Evolutionary conservation across 2,888 invertebrate genomes (phyloP).

Genomic region (Timandra comae): DNA sequence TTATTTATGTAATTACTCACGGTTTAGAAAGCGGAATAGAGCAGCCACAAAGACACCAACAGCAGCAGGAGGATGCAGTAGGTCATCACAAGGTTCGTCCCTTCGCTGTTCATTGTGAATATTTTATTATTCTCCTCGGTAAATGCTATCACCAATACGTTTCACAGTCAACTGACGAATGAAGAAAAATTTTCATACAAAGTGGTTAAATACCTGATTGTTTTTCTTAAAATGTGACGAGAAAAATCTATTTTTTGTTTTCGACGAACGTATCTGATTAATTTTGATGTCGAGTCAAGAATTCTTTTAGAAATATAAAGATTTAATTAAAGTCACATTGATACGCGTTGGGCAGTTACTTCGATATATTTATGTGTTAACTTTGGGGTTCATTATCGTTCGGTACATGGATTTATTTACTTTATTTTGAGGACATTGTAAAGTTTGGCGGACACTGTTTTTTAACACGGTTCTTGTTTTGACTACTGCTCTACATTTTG

Average conservation of each 20-base stretch:
- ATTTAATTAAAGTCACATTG: conserved; percentile 1
- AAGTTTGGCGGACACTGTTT: too few relatives aligned
- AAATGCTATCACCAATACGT: conserved; percentile 34
- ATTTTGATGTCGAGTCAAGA: conserved; percentile 41
- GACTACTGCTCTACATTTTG: too few relatives aligned
- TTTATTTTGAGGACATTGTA: too few relatives aligned
- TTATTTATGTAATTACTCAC: too few relatives aligned
- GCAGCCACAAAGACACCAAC: conserved; percentile 79
- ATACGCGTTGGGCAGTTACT: neutral
- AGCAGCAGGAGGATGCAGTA: conserved; percentile 80
- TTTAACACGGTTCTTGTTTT: too few relatives aligned
- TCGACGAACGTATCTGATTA: conserved; percentile 46
- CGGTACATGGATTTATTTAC: too few relatives aligned
- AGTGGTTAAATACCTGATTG: conserved; percentile 42
- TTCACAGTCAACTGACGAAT: conserved; percentile 42
- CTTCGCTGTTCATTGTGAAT: conserved; percentile 54
- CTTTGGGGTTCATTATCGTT: too few relatives aligned
- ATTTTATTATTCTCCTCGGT: conserved; percentile 1
- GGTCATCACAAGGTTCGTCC: conserved; percentile 80
- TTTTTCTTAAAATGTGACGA: conserved; percentile 39
- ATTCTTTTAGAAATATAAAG: conserved; percentile 5
- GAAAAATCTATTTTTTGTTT: conserved; percentile 49
- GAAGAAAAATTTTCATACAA: conserved; percentile 32
- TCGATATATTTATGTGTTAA: neutral
- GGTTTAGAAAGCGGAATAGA: conserved; percentile 77